Conservation (phyloP, 2,888 invertebrate genomes). For the Hydrotaea diabolus region DNA sequence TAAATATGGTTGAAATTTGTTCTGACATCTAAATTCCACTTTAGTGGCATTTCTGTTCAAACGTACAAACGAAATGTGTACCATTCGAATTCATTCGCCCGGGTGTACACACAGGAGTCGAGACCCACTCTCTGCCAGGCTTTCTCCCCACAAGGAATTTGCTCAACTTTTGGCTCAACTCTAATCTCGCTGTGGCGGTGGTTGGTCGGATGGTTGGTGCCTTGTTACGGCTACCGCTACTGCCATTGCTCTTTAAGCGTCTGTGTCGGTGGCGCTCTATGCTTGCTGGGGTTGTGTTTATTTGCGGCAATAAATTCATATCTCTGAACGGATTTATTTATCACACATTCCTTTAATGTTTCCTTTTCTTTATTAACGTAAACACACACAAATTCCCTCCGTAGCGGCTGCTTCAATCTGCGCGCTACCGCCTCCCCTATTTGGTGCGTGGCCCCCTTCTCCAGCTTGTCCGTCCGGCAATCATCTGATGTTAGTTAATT, state of each 20-base stretch:
- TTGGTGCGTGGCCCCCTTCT: neutral
- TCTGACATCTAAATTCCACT: constrained; percentile 74
- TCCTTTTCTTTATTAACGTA: constrained; percentile 41
- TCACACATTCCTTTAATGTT: constrained; percentile 34
- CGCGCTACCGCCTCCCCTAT: neutral
- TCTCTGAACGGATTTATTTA: constrained; percentile 57
- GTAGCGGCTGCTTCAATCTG: neutral
- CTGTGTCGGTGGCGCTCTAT: constrained; percentile 15
- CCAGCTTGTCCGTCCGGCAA: neutral
- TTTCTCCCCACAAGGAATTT: neutral
- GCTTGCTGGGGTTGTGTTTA: constrained; percentile 41
- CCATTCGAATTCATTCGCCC: neutral
- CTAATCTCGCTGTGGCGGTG: constrained; percentile 14
- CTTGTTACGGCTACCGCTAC: neutral
- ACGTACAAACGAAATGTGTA: constrained; percentile 30
- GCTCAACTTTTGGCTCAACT: neutral
- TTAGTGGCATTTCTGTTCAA: constrained; percentile 64
- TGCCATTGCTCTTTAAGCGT: neutral
- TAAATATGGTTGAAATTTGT: constrained; percentile 74
- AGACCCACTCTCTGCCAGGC: neutral
- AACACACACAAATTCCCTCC: constrained; percentile 14
- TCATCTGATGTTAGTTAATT: constrained; percentile 47
- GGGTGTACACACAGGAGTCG: neutral
- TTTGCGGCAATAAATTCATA: constrained; percentile 52
- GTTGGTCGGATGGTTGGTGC: neutral